Percentiles rank a stretch among this genome's conserved stretches.
Evolutionary conservation across 2,113 vertebrate genomes (phyloP).

Genomic region (Cavia porcellus): DNA sequence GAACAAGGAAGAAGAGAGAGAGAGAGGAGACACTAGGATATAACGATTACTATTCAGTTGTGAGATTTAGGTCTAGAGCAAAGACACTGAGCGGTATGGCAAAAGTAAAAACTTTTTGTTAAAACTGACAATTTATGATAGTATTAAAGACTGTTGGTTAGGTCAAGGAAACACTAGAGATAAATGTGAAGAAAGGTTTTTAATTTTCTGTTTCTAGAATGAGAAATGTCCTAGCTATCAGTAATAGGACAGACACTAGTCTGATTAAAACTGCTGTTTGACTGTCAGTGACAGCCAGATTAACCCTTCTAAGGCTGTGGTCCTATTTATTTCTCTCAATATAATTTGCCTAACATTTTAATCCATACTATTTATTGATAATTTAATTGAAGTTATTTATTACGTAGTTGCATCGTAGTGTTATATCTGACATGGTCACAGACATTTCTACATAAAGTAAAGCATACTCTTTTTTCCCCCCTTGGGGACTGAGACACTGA

Average conservation of each 20-base stretch:
- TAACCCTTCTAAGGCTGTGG: neutral
- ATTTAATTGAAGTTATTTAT: conserved; percentile 34
- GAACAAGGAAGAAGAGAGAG: neutral
- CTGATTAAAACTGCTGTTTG: conserved; percentile 43
- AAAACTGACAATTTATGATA: neutral
- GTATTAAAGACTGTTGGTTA: neutral
- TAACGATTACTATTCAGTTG: neutral
- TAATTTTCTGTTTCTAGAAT: neutral
- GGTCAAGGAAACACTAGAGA: neutral
- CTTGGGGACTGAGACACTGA: neutral
- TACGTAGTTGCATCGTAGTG: conserved; percentile 18
- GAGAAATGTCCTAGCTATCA: conserved; percentile 11
- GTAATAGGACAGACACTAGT: neutral
- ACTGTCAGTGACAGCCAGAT: neutral
- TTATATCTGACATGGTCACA: neutral
- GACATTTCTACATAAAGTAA: conserved; percentile 45
- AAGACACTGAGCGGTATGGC: neutral
- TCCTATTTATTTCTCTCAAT: conserved; percentile 19
- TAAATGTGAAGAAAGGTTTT: conserved; percentile 41
- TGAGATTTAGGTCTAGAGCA: conserved; percentile 51
- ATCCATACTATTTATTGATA: conserved; percentile 30
- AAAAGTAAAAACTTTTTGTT: neutral
- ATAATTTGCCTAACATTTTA: conserved; percentile 9
- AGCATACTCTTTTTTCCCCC: neutral
- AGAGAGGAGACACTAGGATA: neutral